phyloP scores from a whole-genome alignment of 2,888 invertebrate genomes.

The Zygothrica quintamaculata region DNA sequence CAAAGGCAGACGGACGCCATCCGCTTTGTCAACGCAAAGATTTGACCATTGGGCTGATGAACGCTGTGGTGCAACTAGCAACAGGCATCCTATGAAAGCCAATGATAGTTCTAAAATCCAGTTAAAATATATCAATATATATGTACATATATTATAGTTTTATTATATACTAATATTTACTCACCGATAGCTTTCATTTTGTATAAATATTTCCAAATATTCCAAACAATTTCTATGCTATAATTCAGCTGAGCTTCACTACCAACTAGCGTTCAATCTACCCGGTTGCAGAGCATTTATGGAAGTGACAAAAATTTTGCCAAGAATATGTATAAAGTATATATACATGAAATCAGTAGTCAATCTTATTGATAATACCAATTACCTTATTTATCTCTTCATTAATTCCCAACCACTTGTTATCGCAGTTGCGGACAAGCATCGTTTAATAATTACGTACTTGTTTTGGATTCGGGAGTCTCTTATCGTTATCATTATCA shows the following conservation, averaged over 20 bases:
- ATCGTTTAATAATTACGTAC: slow-evolving; percentile 52
- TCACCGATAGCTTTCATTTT: slow-evolving; percentile 35
- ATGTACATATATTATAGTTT: background rate
- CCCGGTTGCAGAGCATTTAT: slow-evolving; percentile 50
- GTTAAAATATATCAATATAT: background rate
- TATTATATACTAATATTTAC: background rate
- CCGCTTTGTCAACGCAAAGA: slow-evolving; percentile 59
- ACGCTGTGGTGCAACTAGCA: slow-evolving; percentile 23
- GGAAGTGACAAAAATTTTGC: slow-evolving; percentile 33
- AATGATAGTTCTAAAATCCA: background rate
- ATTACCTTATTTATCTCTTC: slow-evolving; percentile 59
- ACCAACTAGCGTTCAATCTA: slow-evolving; percentile 41
- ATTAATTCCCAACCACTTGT: slow-evolving; percentile 46
- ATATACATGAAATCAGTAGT: slow-evolving; percentile 52
- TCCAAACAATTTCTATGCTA: slow-evolving; percentile 16
- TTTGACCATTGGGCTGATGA: slow-evolving; percentile 24
- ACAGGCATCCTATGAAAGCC: slow-evolving; percentile 29
- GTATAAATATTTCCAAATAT: slow-evolving; percentile 23
- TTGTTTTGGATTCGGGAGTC: slow-evolving; percentile 36
- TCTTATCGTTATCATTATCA: slow-evolving; percentile 31
- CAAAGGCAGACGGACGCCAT: slow-evolving; percentile 65
- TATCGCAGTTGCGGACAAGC: slow-evolving; percentile 33
- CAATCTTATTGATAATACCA: slow-evolving; percentile 71
- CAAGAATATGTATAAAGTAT: background rate
- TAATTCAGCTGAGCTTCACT: slow-evolving; percentile 34